Base-by-base conservation (phyloP, 2,797 vertebrate genomes). In the Eospalax fontanierii region DNA sequence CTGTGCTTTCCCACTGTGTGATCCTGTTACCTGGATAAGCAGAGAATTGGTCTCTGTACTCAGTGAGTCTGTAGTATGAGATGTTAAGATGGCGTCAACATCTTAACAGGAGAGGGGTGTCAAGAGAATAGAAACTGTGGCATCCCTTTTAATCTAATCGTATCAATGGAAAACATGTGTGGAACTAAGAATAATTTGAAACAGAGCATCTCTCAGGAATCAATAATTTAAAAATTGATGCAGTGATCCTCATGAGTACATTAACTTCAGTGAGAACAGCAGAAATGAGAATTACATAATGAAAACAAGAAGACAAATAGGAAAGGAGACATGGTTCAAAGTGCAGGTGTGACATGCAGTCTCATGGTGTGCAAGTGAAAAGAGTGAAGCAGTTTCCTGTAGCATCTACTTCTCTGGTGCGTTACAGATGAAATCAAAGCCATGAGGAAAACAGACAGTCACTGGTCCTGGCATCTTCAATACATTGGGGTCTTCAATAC, bases 21-120 rank as follows among this genome's bases (percentile, higher is more conserved):
- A 68, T 40, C 21, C 21, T 28, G 22, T n/a, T 30, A n/a, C 21
- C 22, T 12, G 68, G 30, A 68, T 10, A 84, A 57, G 59, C n/a
- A 78, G 35, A 75, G 43, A 59, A 14, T 61, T 21, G 21, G 43
- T 30, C 18, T 12, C 65, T 91, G 61, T 16, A 33, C 28, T 87
- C 46, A 15, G 21, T 11, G 24, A 28, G 24, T 66, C 66, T 65
- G 26, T 8, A 89, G 15, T 54, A 35, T 0, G 1, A 43, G 26
- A 16, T 43, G 4, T 61, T 38, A 28, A n/a, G 33, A 68, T 9
- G 28, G 28, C 78, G n/a, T n/a, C n/a, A n/a, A n/a, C n/a, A n/a
- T n/a, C n/a, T n/a, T n/a, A n/a, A n/a, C n/a, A 12, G 2, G 2
- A 1, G 4, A 61, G 43, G 14, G 43, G n/a, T 35, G 59, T 12